These are phyloP conservation scores for Phalacrocorax aristotelis DNA, from an alignment of 2,113 vertebrate species.

Conservation along the genomic window DNA sequence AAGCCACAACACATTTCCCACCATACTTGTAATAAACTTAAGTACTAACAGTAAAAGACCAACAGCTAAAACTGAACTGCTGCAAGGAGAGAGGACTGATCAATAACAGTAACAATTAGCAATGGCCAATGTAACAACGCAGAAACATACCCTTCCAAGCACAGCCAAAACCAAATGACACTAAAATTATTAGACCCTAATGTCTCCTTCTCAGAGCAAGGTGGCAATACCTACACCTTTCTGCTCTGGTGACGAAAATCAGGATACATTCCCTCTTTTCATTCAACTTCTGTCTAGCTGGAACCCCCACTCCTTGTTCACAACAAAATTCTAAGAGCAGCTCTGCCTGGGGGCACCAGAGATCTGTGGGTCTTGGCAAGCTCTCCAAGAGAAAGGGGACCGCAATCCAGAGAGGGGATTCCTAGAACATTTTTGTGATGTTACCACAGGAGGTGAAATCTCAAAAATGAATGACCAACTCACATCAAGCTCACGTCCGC, in stretches of 20 bases:
- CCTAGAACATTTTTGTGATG: not conserved
- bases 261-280: not conserved
- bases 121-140: not conserved
- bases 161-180: not conserved
- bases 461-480: fast-evolving
- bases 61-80: not conserved
- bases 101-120: not conserved
- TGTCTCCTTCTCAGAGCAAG: not conserved
- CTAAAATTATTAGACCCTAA: not conserved
- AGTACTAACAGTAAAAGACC: not conserved
- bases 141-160: not conserved
- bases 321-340: not conserved
- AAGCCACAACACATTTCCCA: not conserved
- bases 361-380: not conserved
- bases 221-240: not conserved
- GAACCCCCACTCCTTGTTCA: not conserved
- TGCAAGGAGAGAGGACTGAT: not conserved
- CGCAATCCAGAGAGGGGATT: not conserved
- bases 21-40: not conserved
- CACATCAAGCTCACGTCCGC: not conserved
- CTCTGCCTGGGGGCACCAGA: not conserved
- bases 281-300: not conserved
- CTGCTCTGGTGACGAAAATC: not conserved
- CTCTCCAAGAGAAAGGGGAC: not conserved
- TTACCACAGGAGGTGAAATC: not conserved